Evolutionary conservation across 30 jellyfish, hydroid and myxozoan genomes (phyloP).

Genomic region (Aurelia aurita): DNA sequence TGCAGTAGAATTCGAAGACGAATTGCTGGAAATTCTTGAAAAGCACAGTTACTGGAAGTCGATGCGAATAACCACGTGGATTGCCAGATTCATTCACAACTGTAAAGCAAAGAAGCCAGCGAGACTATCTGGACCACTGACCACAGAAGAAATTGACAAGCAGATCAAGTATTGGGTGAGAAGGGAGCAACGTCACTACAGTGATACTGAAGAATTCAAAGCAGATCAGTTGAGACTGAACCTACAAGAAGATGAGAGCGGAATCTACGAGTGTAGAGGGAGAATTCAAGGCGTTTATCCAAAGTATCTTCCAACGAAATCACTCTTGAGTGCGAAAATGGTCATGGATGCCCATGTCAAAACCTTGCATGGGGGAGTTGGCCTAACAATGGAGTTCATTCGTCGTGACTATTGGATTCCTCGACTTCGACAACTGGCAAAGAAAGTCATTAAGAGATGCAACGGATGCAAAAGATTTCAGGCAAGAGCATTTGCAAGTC

Average conservation of each 20-base stretch:
- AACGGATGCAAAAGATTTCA: conserved; percentile 60
- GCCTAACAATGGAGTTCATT: conserved; percentile 23
- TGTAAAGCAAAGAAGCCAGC: conserved; percentile 5
- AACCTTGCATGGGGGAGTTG: conserved; percentile 65
- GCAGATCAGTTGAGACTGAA: conserved; percentile 32
- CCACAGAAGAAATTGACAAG: conserved; percentile 58
- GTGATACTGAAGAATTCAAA: background rate
- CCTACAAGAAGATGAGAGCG: conserved; percentile 13
- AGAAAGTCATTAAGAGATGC: conserved; percentile 45
- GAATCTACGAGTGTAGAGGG: conserved; percentile 30
- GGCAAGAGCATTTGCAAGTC: conserved; percentile 30
- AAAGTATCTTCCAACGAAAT: conserved; percentile 29
- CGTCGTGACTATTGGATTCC: conserved; percentile 40
- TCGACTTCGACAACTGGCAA: too few relatives aligned
- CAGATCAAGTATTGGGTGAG: background rate
- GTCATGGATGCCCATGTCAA: too few relatives aligned
- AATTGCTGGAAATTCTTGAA: background rate
- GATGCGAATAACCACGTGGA: conserved; percentile 63
- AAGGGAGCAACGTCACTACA: background rate
- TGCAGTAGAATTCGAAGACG: conserved; percentile 1
- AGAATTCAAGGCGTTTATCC: conserved; percentile 69
- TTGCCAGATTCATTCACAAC: conserved; percentile 37
- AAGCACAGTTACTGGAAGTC: conserved; percentile 27
- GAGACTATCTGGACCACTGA: too few relatives aligned
- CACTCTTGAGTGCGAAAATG: too few relatives aligned